These are phyloP conservation scores for Gila robusta DNA, from an alignment of 2,797 vertebrate species.

Conservation along the genomic window DNA sequence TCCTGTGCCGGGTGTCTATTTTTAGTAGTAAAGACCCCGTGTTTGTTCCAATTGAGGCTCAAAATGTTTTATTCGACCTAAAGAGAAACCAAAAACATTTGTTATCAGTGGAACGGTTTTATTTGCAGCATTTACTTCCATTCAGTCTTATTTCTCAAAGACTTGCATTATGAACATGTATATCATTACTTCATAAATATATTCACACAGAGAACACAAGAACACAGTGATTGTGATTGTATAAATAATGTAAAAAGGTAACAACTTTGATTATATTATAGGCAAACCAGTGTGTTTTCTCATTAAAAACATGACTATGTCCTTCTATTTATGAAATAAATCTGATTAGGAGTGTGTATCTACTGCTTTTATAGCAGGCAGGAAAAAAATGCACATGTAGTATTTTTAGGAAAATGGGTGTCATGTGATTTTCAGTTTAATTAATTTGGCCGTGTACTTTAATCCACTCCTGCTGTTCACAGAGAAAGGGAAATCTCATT, in stretches of 20 bases:
- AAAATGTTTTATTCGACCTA: not conserved
- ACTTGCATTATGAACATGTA: not conserved
- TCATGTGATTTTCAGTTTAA: not conserved
- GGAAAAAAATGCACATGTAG: not conserved
- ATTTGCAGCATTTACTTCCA: conserved; percentile 17
- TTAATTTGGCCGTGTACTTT: not conserved
- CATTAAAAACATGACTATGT: not conserved
- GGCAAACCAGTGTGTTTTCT: not conserved
- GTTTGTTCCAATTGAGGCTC: not conserved
- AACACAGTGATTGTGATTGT: conserved; percentile 2
- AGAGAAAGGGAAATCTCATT: not conserved
- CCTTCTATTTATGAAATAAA: not conserved
- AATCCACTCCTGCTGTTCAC: not conserved
- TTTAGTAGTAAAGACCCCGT: not conserved
- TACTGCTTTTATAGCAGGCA: not conserved
- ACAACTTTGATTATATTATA: not conserved
- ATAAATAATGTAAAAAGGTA: not conserved
- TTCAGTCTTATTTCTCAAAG: not conserved
- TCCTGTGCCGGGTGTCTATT: not conserved
- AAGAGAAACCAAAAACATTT: conserved; percentile 4
- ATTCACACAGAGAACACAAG: conserved; percentile 1
- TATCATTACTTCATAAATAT: not conserved
- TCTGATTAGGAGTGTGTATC: not conserved
- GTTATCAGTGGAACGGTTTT: conserved; percentile 31
- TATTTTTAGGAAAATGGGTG: not conserved